Base-by-base conservation (phyloP, 2,113 vertebrate genomes). In the Macrotus californicus region DNA sequence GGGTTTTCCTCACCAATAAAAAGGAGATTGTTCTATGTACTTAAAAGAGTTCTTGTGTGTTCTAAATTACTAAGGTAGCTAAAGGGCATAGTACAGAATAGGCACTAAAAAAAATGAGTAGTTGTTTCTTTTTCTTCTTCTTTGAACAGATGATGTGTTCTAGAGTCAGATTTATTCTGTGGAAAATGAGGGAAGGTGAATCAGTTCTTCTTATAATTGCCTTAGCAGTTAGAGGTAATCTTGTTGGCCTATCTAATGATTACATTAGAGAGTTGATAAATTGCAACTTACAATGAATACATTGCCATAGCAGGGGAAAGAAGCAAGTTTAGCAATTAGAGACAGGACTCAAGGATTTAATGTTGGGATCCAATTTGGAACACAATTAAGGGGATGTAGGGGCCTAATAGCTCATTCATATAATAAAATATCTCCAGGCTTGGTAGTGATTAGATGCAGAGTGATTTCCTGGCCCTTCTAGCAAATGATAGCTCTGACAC, bases 341-440 rank as follows among this genome's bases (percentile, higher is more conserved):
- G 54, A 93, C 39, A 91, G 61, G 50, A 96, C 90, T 80, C 83
- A 84, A 86, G 54, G 43, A 91, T 95, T 93, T 86, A 96, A 96
- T 87, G 75, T 87, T 36, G 89, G 66, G 46, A 97, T 93, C n/a
- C 31, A 96, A 91, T 93, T 89, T 94, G 72, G 50, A 94, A 39
- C 43, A 92, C 56, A 97, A 67, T 87, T 96, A 93, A 96, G 81
- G 82, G 94, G 93, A 94, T 41, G 12, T 39, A 97, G 64, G 54
- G 92, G n/a, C 7, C 67, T 95, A 94, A 86, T 94, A 96, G 88
- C 95, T 97, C 93, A 96, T 86, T 96, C 50, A 87, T 66, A 89
- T 93, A 95, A 91, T 92, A 89, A 96, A 96, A 79, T 75, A 83
- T 59, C 75, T 86, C 61, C 83, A 89, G 67, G 18, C 79, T 89